These are phyloP conservation scores for Pygmarrhopalites habei DNA, from an alignment of 1,140 invertebrate genomes.

Conservation along the genomic window DNA sequence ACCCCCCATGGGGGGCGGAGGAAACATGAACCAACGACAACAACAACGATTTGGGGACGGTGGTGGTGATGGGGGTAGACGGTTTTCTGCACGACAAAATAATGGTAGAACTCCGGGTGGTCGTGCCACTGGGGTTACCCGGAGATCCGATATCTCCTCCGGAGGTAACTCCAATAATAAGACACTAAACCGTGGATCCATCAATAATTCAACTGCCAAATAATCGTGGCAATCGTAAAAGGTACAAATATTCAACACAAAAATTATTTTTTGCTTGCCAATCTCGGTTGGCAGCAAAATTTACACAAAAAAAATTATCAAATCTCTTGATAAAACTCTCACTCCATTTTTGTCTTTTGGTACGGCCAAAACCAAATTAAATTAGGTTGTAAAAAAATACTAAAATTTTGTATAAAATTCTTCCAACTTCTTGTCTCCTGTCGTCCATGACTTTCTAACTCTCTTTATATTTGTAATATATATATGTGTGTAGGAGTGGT, in stretches of 20 bases:
- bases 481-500: too few relatives aligned
- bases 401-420: too few relatives aligned
- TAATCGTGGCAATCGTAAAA: conserved; percentile 16
- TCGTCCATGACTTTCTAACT: too few relatives aligned
- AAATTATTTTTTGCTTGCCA: too few relatives aligned
- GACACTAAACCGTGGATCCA: neutral
- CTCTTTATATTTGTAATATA: too few relatives aligned
- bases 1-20: conserved; percentile 24
- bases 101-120: neutral
- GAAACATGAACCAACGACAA: conserved; percentile 20
- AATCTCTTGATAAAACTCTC: neutral
- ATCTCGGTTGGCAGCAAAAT: neutral
- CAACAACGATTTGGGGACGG: conserved; percentile 9
- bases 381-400: too few relatives aligned
- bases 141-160: conserved; percentile 16
- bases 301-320: neutral
- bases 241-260: conserved; percentile 18
- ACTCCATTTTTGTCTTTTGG: neutral
- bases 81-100: neutral
- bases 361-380: too few relatives aligned
- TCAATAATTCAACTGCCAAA: conserved; percentile 8
- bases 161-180: conserved; percentile 1
- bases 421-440: too few relatives aligned
- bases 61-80: conserved; percentile 10
- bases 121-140: neutral